These are phyloP conservation scores for Ornithoptera priamus DNA, from an alignment of 2,888 invertebrate genomes.

Conservation along the genomic window DNA sequence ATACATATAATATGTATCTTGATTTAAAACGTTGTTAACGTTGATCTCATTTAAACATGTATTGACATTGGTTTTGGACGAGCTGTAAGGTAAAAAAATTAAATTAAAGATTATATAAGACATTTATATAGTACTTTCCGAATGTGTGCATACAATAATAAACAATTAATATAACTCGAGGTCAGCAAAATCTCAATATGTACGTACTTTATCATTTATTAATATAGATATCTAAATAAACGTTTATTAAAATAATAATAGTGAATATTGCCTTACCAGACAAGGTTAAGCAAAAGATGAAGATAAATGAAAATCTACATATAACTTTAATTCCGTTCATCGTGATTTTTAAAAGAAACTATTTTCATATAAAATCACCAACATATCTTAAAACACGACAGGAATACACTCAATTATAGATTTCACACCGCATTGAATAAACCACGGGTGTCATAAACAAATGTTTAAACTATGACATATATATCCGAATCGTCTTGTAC, in stretches of 20 bases:
- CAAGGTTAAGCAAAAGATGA: conserved; percentile 52
- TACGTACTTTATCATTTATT: background rate
- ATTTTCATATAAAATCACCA: conserved; percentile 18
- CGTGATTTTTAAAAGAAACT: conserved; percentile 61
- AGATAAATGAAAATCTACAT: conserved; percentile 46
- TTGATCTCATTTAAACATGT: no score
- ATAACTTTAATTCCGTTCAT: conserved; percentile 54
- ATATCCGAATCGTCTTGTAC: conserved; percentile 28
- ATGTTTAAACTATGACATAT: conserved; percentile 28
- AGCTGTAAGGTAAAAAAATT: no score
- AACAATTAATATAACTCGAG: background rate
- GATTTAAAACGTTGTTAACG: no score
- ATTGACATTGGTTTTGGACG: no score
- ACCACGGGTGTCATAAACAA: conserved; percentile 7
- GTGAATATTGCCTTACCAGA: conserved; percentile 53
- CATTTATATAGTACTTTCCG: no score
- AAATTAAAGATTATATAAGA: no score
- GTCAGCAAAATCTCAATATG: background rate
- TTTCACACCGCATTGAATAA: conserved; percentile 19
- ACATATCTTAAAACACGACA: conserved; percentile 26
- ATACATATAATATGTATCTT: no score
- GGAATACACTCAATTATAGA: conserved; percentile 13
- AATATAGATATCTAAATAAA: background rate
- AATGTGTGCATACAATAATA: no score
- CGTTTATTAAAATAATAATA: conserved; percentile 5